phyloP scores from a whole-genome alignment of 2,888 invertebrate genomes.

The Eulithis testata region DNA sequence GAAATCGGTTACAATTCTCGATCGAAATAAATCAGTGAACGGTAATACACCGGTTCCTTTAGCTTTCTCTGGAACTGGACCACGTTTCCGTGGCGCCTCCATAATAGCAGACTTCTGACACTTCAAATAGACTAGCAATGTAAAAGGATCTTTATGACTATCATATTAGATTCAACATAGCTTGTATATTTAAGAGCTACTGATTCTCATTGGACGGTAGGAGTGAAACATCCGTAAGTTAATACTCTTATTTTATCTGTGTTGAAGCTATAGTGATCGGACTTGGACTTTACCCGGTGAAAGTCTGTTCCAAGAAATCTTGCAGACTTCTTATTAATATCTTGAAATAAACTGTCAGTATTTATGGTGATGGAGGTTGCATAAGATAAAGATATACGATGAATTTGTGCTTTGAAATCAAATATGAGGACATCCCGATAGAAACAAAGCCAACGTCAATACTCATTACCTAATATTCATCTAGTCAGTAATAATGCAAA shows the following conservation, averaged over 20 bases:
- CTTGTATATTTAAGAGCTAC: neutral
- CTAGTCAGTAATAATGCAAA: no score
- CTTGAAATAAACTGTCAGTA: slow-evolving; percentile 30
- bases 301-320: slow-evolving; percentile 61
- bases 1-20: slow-evolving; percentile 31
- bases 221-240: slow-evolving; percentile 13
- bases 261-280: slow-evolving; percentile 4
- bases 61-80: slow-evolving; percentile 73
- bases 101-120: slow-evolving; percentile 47
- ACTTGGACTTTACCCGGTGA: slow-evolving; percentile 63
- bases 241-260: slow-evolving; percentile 18
- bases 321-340: slow-evolving; percentile 43
- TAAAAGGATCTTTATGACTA: slow-evolving; percentile 12
- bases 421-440: no score
- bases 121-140: slow-evolving; percentile 10
- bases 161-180: slow-evolving; percentile 5
- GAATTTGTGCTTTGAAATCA: neutral
- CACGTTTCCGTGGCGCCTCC: slow-evolving; percentile 60
- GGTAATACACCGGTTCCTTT: slow-evolving; percentile 49
- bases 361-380: slow-evolving; percentile 24
- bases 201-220: neutral
- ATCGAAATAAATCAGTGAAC: slow-evolving; percentile 36
- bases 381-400: slow-evolving; percentile 17
- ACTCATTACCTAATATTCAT: no score
- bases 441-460: no score